These are phyloP conservation scores for Phyto melanocephala DNA, from an alignment of 2,888 invertebrate genomes.

Conservation along the genomic window DNA sequence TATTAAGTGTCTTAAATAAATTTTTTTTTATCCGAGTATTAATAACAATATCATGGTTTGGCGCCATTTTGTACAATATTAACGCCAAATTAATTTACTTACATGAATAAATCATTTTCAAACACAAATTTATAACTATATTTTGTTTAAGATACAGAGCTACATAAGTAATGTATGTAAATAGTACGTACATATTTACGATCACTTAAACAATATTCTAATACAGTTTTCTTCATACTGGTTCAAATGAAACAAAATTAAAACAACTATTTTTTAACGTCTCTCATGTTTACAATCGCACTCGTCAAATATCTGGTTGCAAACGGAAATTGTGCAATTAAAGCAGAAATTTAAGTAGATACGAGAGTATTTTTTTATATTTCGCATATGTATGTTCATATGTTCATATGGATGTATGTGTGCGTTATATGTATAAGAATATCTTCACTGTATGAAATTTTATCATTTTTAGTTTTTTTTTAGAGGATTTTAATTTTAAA, in stretches of 20 bases:
- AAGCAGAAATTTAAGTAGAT: conserved; percentile 70
- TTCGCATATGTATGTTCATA: background rate
- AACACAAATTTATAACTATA: background rate
- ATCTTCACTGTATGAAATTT: background rate
- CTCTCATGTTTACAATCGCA: conserved; percentile 33
- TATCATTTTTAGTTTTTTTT: conserved; percentile 29
- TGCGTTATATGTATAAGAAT: no score
- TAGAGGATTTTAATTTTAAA: conserved; percentile 26
- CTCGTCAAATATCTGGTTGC: conserved; percentile 71
- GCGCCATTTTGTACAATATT: conserved; percentile 31
- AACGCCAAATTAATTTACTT: conserved; percentile 27
- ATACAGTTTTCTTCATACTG: conserved; percentile 14
- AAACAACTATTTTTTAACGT: conserved; percentile 12
- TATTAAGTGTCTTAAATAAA: no score
- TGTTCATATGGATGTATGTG: background rate
- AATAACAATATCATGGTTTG: conserved; percentile 8
- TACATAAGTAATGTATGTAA: background rate
- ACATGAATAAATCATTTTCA: conserved; percentile 38
- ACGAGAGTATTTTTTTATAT: conserved; percentile 22
- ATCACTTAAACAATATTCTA: conserved; percentile 43
- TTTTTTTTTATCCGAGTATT: background rate
- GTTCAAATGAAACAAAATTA: background rate
- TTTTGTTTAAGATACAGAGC: background rate
- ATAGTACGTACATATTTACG: background rate
- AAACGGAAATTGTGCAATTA: conserved; percentile 75